Conservation (phyloP, 2,113 vertebrate species). For the Semnornis frantzii region DNA sequence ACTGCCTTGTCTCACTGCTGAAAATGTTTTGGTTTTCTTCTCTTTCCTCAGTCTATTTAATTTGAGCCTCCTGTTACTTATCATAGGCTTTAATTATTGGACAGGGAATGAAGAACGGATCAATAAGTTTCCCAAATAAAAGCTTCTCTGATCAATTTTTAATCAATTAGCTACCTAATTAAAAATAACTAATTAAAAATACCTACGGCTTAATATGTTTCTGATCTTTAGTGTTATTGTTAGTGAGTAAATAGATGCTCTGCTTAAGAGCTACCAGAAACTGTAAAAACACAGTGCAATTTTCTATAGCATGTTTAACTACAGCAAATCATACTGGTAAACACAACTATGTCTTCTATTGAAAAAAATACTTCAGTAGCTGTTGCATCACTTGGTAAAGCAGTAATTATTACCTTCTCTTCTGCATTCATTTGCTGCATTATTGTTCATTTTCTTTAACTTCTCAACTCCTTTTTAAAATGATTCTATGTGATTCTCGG, state of each 20-base stretch:
- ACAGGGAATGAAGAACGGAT: not conserved
- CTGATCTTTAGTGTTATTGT: not conserved
- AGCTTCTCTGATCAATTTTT: not conserved
- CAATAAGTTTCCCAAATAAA: not conserved
- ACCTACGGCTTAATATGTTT: not conserved
- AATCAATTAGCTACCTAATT: not conserved
- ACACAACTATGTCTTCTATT: not conserved
- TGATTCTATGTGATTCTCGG: not conserved
- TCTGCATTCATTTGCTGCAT: not conserved
- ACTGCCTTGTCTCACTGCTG: not conserved
- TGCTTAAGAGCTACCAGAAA: not conserved
- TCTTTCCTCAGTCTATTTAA: conserved; percentile 16
- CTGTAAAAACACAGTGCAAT: not conserved
- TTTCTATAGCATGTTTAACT: not conserved
- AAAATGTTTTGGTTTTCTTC: not conserved
- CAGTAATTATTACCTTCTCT: not conserved
- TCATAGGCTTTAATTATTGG: not conserved
- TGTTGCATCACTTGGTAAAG: not conserved
- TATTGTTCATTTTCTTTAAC: not conserved
- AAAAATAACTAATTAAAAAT: not conserved
- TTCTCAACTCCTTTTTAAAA: not conserved
- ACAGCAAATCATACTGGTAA: not conserved
- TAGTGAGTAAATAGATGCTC: not conserved
- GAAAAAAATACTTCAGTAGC: not conserved
- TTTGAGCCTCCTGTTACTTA: not conserved